Conservation (phyloP, 2,113 vertebrate genomes). For the Ammodytes dubius region DNA sequence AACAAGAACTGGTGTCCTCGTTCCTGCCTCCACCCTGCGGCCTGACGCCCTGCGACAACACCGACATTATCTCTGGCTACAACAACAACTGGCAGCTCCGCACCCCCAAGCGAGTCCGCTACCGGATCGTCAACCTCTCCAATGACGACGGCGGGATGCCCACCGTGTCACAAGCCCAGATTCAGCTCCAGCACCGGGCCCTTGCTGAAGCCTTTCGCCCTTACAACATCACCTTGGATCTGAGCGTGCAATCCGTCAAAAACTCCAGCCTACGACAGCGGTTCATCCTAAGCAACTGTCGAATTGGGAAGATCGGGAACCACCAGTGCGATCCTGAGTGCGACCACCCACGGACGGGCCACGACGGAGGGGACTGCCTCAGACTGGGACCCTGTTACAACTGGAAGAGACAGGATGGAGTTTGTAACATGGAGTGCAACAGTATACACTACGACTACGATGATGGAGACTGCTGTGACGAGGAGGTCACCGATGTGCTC, state of each 20-base stretch:
- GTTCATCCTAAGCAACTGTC: conserved; percentile 92
- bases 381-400: conserved; percentile 89
- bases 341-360: conserved; percentile 93
- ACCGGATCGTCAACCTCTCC: conserved; percentile 91
- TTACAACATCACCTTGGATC: conserved; percentile 94
- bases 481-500: conserved; percentile 84
- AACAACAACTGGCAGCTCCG: conserved; percentile 90
- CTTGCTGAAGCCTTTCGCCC: conserved; percentile 89
- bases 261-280: conserved; percentile 91
- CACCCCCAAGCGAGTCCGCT: conserved; percentile 87
- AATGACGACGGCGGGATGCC: conserved; percentile 86
- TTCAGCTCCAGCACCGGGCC: conserved; percentile 87
- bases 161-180: conserved; percentile 88
- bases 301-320: conserved; percentile 93
- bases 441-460: conserved; percentile 95
- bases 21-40: conserved; percentile 90
- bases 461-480: conserved; percentile 96
- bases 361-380: conserved; percentile 93
- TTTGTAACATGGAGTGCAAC: conserved; percentile 95
- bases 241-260: conserved; percentile 84
- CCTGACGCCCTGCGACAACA: conserved; percentile 91
- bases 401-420: conserved; percentile 92
- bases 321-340: conserved; percentile 94
- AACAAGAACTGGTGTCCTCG: conserved; percentile 82
- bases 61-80: conserved; percentile 91